Evolutionary conservation across 2,113 vertebrate genomes (phyloP), one percentile per base, ranked within the genome.

Genomic region (Leucopsar rothschildi): DNA sequence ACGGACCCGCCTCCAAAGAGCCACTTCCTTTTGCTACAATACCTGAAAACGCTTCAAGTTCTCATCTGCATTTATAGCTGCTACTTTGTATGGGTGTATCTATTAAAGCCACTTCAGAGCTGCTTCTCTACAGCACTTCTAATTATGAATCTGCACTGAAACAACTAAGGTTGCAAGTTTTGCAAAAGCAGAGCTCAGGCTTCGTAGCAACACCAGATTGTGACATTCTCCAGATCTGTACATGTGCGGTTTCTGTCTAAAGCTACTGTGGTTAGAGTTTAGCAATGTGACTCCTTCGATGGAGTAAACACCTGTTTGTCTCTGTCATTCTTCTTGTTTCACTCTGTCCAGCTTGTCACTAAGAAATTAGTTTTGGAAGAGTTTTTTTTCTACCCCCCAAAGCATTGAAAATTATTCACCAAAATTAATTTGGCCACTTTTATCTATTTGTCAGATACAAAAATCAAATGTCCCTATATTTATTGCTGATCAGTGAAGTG

Each of bases 231-330:
- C 91, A 76, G 56, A 92, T 59, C 82, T 47, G 76, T 45, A 77
- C 79, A 25, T 12, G 19, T 84, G 95, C 2, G 75, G 93, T 87
- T 96, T 97, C 77, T 94, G 68, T 86, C 92, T 92, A 85, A 80
- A 95, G 87, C n/a, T 92, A 57, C 71, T 88, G 97, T 57, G 96
- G 97, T 96, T 22, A 93, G 63, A 56, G 3, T 97, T 95, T 73
- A 93, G 97, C 96, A 96, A 95, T 16, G 75, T 20, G 52, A 83
- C 92, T 96, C 95, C 70, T 89, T 94, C 6, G 1, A 29, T 39
- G 27, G 90, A 90, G 85, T 79, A 97, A 98, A 97, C 87, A 96
- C 65, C 64, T 92, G 92, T 94, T 60, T 24, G 29, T 92, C 59
- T 69, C 86, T 90, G 61, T 84, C 69, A 37, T 22, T 86, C 53